Evolutionary conservation across 2,888 invertebrate species (phyloP).

Genomic region (Papilio demoleus): DNA sequence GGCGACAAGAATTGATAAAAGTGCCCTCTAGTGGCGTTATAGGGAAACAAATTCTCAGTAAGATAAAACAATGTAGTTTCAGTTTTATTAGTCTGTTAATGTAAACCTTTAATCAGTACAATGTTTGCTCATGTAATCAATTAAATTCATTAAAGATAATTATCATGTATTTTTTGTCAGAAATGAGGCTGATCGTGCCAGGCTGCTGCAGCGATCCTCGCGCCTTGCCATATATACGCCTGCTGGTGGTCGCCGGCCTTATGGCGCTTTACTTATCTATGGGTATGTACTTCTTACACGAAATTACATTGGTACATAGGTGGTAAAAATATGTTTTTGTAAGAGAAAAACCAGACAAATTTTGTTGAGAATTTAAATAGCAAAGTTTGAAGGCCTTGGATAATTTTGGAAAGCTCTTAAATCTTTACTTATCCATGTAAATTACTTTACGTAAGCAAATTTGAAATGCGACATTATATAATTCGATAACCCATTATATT

Average conservation of each 20-base stretch:
- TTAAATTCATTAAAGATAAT: not conserved
- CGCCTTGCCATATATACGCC: constrained; percentile 58
- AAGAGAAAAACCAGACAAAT: not conserved
- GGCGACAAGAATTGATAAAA: too few relatives aligned
- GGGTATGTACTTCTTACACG: constrained; percentile 64
- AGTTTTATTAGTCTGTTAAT: too few relatives aligned
- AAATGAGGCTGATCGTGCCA: constrained; percentile 67
- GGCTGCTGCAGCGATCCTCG: constrained; percentile 65
- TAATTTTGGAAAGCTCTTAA: constrained; percentile 18
- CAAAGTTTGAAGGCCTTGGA: not conserved
- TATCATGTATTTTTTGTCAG: constrained; percentile 38
- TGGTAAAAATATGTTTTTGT: not conserved
- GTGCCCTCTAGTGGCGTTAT: too few relatives aligned
- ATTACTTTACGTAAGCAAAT: constrained; percentile 14
- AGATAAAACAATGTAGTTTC: too few relatives aligned
- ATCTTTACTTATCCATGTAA: constrained; percentile 16
- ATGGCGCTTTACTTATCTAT: constrained; percentile 65
- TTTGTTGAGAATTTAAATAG: not conserved
- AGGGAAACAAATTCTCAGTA: too few relatives aligned
- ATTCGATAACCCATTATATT: not conserved
- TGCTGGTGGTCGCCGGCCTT: constrained; percentile 53
- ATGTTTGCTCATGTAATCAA: too few relatives aligned
- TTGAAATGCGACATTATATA: not conserved
- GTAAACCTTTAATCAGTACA: too few relatives aligned
- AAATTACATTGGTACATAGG: too few relatives aligned